These are phyloP conservation scores for Rhyacophila evoluta DNA, from an alignment of 2,888 invertebrate genomes.

Conservation along the genomic window DNA sequence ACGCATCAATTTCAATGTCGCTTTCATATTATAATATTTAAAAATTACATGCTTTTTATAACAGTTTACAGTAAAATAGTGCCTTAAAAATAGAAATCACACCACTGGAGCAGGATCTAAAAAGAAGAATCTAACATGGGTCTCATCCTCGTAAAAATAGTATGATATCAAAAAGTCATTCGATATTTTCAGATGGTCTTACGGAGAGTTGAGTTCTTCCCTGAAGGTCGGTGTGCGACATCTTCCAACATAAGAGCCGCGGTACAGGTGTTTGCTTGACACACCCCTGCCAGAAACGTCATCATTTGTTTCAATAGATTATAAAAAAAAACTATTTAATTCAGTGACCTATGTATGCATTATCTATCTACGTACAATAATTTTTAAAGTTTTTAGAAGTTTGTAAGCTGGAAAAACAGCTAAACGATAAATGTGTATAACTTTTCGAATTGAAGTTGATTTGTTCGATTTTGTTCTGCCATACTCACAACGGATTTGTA, in stretches of 20 bases:
- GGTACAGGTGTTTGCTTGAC: slow-evolving; percentile 65
- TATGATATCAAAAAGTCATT: not conserved
- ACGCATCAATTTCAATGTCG: too few relatives aligned
- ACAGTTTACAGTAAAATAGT: too few relatives aligned
- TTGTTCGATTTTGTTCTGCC: too few relatives aligned
- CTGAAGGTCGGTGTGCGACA: slow-evolving; percentile 69
- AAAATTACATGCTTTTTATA: too few relatives aligned
- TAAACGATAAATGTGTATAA: too few relatives aligned
- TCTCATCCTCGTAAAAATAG: not conserved
- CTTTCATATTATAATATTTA: too few relatives aligned
- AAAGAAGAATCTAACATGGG: not conserved
- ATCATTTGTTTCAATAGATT: not conserved
- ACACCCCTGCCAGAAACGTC: slow-evolving; percentile 62
- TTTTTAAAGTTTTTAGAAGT: too few relatives aligned
- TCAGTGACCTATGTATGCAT: too few relatives aligned
- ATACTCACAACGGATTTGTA: too few relatives aligned
- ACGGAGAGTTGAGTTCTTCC: slow-evolving; percentile 60
- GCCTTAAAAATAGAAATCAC: not conserved
- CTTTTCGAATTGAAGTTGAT: too few relatives aligned
- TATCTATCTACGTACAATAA: too few relatives aligned
- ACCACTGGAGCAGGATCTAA: slow-evolving; percentile 2
- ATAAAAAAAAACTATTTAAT: not conserved
- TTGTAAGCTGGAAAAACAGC: too few relatives aligned
- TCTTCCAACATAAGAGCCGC: slow-evolving; percentile 67
- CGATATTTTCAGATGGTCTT: slow-evolving; percentile 38